Base-by-base conservation (phyloP, 2,888 invertebrate species). In the Saturnia pavonia region DNA sequence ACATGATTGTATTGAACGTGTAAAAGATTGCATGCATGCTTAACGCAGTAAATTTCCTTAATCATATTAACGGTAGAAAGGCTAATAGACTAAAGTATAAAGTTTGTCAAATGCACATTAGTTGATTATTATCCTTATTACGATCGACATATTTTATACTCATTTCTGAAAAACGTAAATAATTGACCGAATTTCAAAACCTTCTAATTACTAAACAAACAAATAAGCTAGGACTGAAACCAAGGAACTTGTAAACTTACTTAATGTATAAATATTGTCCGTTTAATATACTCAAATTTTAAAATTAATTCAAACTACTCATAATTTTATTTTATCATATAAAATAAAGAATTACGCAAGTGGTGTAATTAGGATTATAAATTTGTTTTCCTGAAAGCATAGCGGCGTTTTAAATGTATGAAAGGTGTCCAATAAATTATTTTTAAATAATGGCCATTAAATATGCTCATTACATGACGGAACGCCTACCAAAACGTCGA, bases 391-490 rank as follows among this genome's bases (percentile, higher is more conserved):
- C 67, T 66, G 43, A 72, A 73, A 75, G 75, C 74, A 74, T 67
- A 78, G 79, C 76, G 80, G 73, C 80, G 81, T 83, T 84, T 83
- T 83, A 71, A 75, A 72, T 70, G 68, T 65, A 70, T 70, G 68
- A 68, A 73, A 68, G 63, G 42, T 74, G 71, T 76, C 77, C 81
- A 83, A 88, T 87, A 88, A 88, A 87, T 87, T 85, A 86, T 86
- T 82, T 86, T 84, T 80, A 85, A 87, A 85, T 85, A 87, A 85
- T 86, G 79, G 76, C 78, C 82, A 81, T 83, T 90, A 88, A 88
- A 88, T 88, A 88, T 85, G 84, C 88, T 91, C 88, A 90, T 91
- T 90, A 90, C 86, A 85, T 82, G 82, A 83, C 76, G 89, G 85
- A 86, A 86, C 89, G 88, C 88, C 89, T 88, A 80, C 88, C 86